Evolutionary conservation across 2,113 vertebrate species (phyloP), one percentile per base, ranked within the genome.

Genomic region (Poeciliopsis turrubarensis): DNA sequence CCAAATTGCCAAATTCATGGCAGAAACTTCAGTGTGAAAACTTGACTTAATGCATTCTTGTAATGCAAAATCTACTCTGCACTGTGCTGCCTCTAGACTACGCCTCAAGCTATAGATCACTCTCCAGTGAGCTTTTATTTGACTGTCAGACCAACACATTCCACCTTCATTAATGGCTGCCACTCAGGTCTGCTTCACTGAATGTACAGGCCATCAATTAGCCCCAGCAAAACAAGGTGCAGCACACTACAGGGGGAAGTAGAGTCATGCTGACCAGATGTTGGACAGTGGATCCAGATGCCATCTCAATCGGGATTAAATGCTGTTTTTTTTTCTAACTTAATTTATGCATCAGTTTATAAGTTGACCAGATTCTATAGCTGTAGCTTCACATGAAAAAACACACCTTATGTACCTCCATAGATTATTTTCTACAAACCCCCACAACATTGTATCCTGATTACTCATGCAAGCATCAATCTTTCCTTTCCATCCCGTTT

Each of bases 201-300:
- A 94, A 94, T 79, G 85, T 72, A 70, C 88, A 81, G 84, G 81
- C 89, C 90, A 94, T 94, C 91, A 94, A 94, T 94, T 94, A 93
- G 80, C 74, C 25, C 3, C 17, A 70, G 63, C 68, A 77, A 81
- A 89, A 87, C 78, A 66, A 73, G 70, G 51, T 63, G 6, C 31
- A 70, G 80, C 81, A 83, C 64, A 81, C 86, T 86, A 86, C 69
- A 66, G 82, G 77, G 72, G 68, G 75, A 82, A 65, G 63, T 13
- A 84, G 76, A 88, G 66, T 73, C 66, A 70, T 84, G 61, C 25
- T 63, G 70, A 60, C 62, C n/a, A 47, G 73, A 83, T 68, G 60
- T 67, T 68, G 71, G 83, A 85, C 73, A 78, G 66, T 0, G 0
- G 30, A 68, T 67, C 81, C 22, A 57, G 67, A 78, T 32, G 7